A percentile compares a stretch with the other conserved stretches of the same genome.
These are phyloP conservation scores for Pterostichus niger DNA, from an alignment of 2,888 invertebrate genomes.

Conservation along the genomic window DNA sequence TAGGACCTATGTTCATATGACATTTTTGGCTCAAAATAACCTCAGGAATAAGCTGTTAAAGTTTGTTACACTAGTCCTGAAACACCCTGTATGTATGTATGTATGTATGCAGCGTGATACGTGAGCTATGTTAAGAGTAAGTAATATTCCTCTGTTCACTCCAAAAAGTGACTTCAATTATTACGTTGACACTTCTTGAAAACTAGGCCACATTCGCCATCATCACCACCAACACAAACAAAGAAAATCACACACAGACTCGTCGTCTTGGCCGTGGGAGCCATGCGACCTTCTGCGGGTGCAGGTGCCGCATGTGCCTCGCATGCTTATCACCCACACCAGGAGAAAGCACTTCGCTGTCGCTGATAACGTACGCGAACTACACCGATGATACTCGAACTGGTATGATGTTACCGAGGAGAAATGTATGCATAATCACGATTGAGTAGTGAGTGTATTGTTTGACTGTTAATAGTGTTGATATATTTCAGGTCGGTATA, in stretches of 20 bases:
- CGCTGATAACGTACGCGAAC: neutral
- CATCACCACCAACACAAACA: conserved; percentile 3
- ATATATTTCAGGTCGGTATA: conserved; percentile 46
- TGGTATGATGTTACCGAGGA: neutral
- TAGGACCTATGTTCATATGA: too few species aligned
- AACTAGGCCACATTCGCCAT: conserved; percentile 25
- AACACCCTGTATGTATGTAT: too few species aligned
- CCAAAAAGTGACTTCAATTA: too few species aligned
- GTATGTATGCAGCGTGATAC: too few species aligned
- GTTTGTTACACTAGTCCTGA: too few species aligned
- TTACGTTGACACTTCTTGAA: too few species aligned
- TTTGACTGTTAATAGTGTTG: conserved; percentile 47
- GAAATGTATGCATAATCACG: conserved; percentile 27
- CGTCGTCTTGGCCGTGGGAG: conserved; percentile 71
- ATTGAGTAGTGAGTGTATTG: conserved; percentile 22
- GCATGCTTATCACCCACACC: conserved; percentile 41
- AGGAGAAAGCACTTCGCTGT: neutral
- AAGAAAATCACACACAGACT: neutral
- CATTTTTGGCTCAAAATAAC: too few species aligned
- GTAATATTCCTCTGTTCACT: too few species aligned
- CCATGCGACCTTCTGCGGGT: conserved; percentile 74
- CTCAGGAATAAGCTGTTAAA: too few species aligned
- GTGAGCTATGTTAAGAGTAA: too few species aligned
- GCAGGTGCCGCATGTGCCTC: conserved; percentile 36
- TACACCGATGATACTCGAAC: neutral